Percentiles rank a stretch among this genome's conserved stretches.
Conservation (phyloP, 2,888 invertebrate species). For the Scaptomyza reducta region DNA sequence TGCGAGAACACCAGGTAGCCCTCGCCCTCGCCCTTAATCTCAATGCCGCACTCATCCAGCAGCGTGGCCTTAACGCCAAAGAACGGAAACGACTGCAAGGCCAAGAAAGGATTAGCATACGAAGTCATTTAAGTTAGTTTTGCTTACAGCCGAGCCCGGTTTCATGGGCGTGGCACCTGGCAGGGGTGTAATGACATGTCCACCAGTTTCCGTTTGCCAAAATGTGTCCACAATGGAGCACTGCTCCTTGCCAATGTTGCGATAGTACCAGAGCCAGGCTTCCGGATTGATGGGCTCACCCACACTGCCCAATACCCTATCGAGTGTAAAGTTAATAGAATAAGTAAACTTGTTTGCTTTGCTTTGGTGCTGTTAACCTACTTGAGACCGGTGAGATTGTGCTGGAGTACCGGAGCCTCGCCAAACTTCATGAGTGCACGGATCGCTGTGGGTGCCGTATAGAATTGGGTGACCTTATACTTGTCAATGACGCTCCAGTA, state of each 20-base stretch:
- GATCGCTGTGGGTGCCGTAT: conserved; percentile 99
- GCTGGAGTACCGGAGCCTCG: conserved; percentile 92
- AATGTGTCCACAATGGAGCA: conserved; percentile 99
- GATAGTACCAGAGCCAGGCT: conserved; percentile 98
- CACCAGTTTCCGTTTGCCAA: conserved; percentile 99
- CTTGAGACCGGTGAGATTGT: conserved; percentile 83
- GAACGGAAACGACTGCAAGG: conserved; percentile 94
- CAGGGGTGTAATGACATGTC: conserved; percentile 97
- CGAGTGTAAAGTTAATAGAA: conserved; percentile 83
- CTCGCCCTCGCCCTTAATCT: conserved; percentile 94
- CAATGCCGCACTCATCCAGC: conserved; percentile 93
- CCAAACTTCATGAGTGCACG: conserved; percentile 98
- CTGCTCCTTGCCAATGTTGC: conserved; percentile 90
- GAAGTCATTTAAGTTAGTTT: neutral
- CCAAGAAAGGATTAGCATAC: neutral
- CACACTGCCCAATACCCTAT: conserved; percentile 96
- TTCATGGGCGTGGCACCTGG: conserved; percentile 99
- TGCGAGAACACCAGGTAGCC: conserved; percentile 96
- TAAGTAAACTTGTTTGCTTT: neutral
- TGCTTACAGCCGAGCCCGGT: conserved; percentile 97
- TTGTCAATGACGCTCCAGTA: conserved; percentile 97
- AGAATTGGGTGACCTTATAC: conserved; percentile 97
- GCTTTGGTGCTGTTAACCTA: conserved; percentile 48
- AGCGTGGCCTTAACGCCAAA: conserved; percentile 97
- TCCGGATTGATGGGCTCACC: conserved; percentile 99